A percentile compares a stretch with the other conserved stretches of the same genome.
These are phyloP conservation scores for Talpa occidentalis DNA, from an alignment of 2,113 vertebrate genomes.

Conservation along the genomic window DNA sequence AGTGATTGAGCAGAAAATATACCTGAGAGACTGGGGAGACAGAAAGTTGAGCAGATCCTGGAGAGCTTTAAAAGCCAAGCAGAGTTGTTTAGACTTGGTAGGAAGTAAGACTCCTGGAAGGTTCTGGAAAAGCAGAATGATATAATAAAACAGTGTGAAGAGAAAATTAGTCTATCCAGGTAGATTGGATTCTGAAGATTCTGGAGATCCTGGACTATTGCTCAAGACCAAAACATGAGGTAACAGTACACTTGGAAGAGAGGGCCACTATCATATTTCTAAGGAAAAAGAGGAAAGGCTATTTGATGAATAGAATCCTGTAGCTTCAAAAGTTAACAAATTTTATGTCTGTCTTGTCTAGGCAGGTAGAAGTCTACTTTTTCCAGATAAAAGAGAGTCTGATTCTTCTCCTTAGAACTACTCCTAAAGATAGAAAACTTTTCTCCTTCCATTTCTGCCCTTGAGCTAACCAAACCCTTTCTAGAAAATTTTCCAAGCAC, in stretches of 20 bases:
- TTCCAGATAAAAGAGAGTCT: neutral
- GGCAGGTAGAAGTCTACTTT: neutral
- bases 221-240: neutral
- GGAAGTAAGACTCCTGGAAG: neutral
- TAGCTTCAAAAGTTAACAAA: neutral
- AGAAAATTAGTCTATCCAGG: neutral
- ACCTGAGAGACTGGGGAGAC: accelerated
- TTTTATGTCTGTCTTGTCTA: neutral
- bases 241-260: neutral
- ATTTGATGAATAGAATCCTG: neutral
- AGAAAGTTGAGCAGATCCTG: neutral
- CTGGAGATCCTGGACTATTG: neutral
- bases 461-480: neutral
- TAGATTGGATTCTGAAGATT: neutral
- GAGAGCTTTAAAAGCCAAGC: neutral
- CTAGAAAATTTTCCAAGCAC: neutral
- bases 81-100: neutral
- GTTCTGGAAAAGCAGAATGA: neutral
- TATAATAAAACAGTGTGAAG: neutral
- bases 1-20: neutral
- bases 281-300: neutral
- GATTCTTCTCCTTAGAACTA: neutral
- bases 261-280: neutral
- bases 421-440: neutral
- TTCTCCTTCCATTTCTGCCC: neutral